These are phyloP conservation scores for Liodrosophila aerea DNA, from an alignment of 2,888 invertebrate species.

Conservation along the genomic window DNA sequence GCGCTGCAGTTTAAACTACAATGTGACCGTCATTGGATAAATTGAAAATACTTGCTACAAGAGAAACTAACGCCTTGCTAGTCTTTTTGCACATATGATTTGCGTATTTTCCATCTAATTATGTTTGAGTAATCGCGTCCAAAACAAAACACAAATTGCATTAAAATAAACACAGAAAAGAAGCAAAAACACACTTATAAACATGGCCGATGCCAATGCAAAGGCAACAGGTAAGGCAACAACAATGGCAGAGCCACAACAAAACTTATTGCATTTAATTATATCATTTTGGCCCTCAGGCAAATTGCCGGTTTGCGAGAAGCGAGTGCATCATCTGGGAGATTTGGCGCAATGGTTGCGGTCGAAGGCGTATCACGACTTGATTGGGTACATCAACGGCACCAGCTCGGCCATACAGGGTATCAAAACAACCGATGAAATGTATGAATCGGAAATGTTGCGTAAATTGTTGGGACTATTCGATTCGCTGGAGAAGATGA, in stretches of 20 bases:
- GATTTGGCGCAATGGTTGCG: constrained; percentile 91
- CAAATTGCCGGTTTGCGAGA: constrained; percentile 52
- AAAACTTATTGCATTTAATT: no score
- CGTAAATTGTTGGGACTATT: constrained; percentile 87
- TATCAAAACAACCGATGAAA: constrained; percentile 87
- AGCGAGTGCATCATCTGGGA: constrained; percentile 50
- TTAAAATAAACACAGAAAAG: constrained; percentile 13
- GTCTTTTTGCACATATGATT: no score
- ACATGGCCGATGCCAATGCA: no score
- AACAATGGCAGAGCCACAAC: no score
- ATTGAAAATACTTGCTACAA: no score
- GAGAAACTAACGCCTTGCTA: no score
- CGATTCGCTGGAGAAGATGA: constrained; percentile 87
- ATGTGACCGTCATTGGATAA: no score
- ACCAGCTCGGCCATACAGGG: constrained; percentile 93
- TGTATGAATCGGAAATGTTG: constrained; percentile 85
- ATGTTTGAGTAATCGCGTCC: no score
- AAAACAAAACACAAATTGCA: constrained; percentile 30
- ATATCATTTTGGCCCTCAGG: no score
- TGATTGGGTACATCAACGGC: constrained; percentile 92
- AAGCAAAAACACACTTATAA: constrained; percentile 8
- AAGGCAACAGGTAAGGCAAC: constrained; percentile 45
- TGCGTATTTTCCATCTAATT: no score
- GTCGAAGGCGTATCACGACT: constrained; percentile 92
- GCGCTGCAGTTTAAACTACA: no score